Conservation (phyloP, 2,113 vertebrate genomes). For the Chloropsis cyanopogon region DNA sequence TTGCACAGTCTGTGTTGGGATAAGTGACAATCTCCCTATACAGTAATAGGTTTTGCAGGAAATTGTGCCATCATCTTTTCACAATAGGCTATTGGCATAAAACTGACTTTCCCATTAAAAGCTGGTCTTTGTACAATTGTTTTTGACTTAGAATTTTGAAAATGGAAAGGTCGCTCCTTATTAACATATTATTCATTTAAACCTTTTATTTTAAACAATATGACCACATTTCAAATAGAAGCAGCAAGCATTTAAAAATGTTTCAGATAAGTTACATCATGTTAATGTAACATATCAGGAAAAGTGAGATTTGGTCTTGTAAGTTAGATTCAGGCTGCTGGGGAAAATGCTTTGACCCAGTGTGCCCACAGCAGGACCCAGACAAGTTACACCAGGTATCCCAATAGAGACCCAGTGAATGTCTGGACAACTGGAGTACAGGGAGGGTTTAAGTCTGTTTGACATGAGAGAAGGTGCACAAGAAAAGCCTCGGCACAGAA, state of each 20-base stretch:
- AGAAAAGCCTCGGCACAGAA: neutral
- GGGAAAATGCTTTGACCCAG: neutral
- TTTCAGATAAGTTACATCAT: neutral
- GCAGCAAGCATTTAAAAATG: neutral
- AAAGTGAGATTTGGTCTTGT: neutral
- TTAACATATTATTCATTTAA: neutral
- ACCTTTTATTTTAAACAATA: neutral
- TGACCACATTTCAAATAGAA: neutral
- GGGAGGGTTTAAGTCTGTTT: neutral
- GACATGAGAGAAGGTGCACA: neutral
- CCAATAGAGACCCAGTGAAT: neutral
- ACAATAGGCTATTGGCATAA: neutral
- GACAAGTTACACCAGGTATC: neutral
- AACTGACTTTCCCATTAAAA: constrained; percentile 11
- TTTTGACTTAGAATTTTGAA: neutral
- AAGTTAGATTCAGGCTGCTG: neutral
- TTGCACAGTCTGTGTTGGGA: constrained; percentile 62
- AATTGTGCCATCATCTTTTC: constrained; percentile 27
- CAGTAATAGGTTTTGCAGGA: constrained; percentile 46
- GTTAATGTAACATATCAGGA: neutral
- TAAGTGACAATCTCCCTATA: constrained; percentile 56
- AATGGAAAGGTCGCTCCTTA: neutral
- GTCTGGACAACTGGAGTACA: neutral
- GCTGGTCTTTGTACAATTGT: neutral
- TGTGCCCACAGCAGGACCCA: neutral